Evolutionary conservation across 2,888 invertebrate species (phyloP).

Genomic region (Caenorhabditis sp.): DNA sequence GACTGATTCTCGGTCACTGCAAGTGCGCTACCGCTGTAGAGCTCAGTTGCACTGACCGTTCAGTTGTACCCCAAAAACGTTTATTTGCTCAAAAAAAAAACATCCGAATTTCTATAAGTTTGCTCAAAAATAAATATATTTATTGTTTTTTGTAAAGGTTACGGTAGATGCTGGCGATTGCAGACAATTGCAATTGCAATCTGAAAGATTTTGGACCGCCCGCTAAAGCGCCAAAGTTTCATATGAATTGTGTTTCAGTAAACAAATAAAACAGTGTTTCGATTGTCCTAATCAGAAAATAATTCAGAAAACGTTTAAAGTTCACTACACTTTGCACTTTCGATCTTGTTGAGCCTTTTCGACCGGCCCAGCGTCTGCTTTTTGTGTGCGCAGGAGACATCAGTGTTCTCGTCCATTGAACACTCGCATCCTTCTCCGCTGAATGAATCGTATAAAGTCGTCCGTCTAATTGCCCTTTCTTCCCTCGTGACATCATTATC

Average conservation of each 20-base stretch:
- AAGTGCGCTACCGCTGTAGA: too few species aligned
- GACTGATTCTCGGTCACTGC: constrained; percentile 10
- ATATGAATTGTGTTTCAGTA: too few species aligned
- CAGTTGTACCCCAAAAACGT: too few species aligned
- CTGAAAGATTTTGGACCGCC: not conserved
- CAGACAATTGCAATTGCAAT: not conserved
- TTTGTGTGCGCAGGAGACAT: not conserved
- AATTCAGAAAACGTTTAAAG: not conserved
- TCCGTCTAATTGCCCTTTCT: constrained; percentile 8
- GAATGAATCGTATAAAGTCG: too few species aligned
- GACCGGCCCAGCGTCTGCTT: too few species aligned
- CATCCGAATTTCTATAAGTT: constrained; percentile 48
- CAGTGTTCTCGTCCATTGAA: constrained; percentile 24
- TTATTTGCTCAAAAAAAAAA: constrained; percentile 48
- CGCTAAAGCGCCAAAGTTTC: not conserved
- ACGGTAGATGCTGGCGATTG: not conserved
- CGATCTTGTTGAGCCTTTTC: not conserved
- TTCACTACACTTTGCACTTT: not conserved
- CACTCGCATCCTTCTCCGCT: constrained; percentile 7
- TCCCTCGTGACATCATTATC: constrained; percentile 36
- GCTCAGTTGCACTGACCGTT: too few species aligned
- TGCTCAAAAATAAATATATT: constrained; percentile 51
- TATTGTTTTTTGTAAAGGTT: constrained; percentile 18
- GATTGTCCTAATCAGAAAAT: not conserved
- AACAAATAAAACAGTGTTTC: not conserved